phyloP scores from a whole-genome alignment of 2,113 vertebrate species.

The Cephalopholis sonnerati region DNA sequence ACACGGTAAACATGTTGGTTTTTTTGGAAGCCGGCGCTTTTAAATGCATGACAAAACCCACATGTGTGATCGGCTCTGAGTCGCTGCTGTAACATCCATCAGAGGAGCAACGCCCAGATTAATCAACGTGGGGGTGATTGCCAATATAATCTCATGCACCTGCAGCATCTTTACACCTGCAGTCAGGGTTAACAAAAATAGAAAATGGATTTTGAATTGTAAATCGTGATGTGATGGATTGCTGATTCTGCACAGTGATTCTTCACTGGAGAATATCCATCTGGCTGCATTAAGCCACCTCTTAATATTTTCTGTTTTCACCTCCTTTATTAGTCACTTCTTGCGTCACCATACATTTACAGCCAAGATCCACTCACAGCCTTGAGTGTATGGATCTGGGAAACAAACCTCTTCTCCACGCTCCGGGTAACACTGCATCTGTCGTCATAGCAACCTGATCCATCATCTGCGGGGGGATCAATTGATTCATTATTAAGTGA shows the following conservation, averaged over 20 bases:
- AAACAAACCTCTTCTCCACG: constrained; percentile 59
- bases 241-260: constrained; percentile 36
- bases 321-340: constrained; percentile 33
- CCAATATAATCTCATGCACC: constrained; percentile 51
- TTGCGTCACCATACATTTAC: constrained; percentile 31
- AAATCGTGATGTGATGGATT: constrained; percentile 40
- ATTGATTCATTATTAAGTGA: constrained; percentile 85
- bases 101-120: constrained; percentile 16
- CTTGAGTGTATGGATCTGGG: constrained; percentile 37
- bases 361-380: constrained; percentile 38
- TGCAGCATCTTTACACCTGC: constrained; percentile 55
- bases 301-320: constrained; percentile 27
- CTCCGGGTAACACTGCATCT: constrained; percentile 75
- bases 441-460: constrained; percentile 82
- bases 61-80: constrained; percentile 42
- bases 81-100: constrained; percentile 30
- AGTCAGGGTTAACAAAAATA: constrained; percentile 20
- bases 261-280: constrained; percentile 23
- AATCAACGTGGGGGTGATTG: constrained; percentile 25
- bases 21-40: constrained; percentile 13
- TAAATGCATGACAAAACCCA: constrained; percentile 41
- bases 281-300: constrained; percentile 31
- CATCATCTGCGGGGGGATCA: constrained; percentile 82
- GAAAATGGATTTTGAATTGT: background rate
- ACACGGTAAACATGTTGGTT: constrained; percentile 73